Percentiles rank a stretch among this genome's conserved stretches.
phyloP scores from a whole-genome alignment of 2,113 vertebrate species.

The Notiomystis cincta region DNA sequence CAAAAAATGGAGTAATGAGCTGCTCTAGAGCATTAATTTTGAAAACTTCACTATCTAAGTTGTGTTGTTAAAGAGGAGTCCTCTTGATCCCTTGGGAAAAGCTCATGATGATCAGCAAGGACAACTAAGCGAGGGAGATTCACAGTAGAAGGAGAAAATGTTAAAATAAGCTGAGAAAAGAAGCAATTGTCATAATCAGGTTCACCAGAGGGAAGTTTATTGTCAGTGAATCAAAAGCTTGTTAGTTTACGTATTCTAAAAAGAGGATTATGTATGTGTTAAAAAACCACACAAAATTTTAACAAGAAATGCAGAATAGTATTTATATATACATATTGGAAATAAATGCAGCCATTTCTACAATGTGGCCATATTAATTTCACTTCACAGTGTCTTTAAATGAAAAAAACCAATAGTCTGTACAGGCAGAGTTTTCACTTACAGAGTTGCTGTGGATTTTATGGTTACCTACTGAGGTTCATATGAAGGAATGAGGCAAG shows the following conservation, averaged over 20 bases:
- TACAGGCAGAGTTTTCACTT: neutral
- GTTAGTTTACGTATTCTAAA: neutral
- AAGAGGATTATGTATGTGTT: neutral
- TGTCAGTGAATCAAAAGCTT: neutral
- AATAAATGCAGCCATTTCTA: neutral
- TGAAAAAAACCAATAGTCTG: neutral
- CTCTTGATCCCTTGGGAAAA: neutral
- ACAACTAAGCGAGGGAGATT: neutral
- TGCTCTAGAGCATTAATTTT: neutral
- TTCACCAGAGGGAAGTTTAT: neutral
- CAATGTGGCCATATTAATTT: neutral
- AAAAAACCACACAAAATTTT: neutral
- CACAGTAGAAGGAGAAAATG: neutral
- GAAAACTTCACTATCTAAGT: neutral
- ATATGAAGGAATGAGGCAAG: neutral
- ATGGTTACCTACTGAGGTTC: neutral
- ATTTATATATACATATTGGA: neutral
- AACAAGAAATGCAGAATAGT: neutral
- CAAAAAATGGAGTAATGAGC: neutral
- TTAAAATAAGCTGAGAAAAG: neutral
- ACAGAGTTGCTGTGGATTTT: neutral
- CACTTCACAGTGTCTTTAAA: neutral
- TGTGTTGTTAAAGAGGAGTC: neutral
- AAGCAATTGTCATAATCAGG: neutral
- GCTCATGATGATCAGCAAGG: neutral